Percentiles rank a stretch among this genome's conserved stretches.
These are phyloP conservation scores for Tetranychus truncatus DNA, from an alignment of 2,888 invertebrate species.

Conservation along the genomic window DNA sequence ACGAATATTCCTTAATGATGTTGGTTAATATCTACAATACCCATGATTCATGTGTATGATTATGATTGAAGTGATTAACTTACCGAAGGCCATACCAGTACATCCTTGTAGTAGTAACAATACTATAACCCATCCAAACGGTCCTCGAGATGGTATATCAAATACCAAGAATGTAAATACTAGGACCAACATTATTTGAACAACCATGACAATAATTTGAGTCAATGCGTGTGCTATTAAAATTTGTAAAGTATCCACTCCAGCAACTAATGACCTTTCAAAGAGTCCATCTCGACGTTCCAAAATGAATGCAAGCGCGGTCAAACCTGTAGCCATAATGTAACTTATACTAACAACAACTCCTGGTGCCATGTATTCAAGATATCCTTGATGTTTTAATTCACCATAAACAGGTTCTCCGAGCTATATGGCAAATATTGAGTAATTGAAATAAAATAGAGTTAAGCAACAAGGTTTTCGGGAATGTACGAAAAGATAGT, in stretches of 20 bases:
- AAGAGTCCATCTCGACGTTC: conserved; percentile 40
- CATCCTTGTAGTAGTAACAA: conserved; percentile 73
- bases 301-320: conserved; percentile 73
- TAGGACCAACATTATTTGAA: conserved; percentile 62
- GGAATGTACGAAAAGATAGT: too few relatives aligned
- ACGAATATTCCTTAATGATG: too few relatives aligned
- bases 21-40: too few relatives aligned
- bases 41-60: background rate
- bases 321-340: conserved; percentile 84
- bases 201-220: conserved; percentile 85
- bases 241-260: conserved; percentile 75
- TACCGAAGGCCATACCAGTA: conserved; percentile 87
- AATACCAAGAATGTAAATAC: conserved; percentile 79
- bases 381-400: conserved; percentile 52
- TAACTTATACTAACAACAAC: conserved; percentile 90
- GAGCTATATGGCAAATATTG: conserved; percentile 15
- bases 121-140: conserved; percentile 61
- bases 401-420: conserved; percentile 27
- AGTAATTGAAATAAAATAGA: too few relatives aligned
- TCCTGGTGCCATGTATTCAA: conserved; percentile 87
- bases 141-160: conserved; percentile 71
- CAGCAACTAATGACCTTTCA: conserved; percentile 39
- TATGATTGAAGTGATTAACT: background rate
- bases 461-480: too few relatives aligned
- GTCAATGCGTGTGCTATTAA: conserved; percentile 81